Evolutionary conservation across 1,140 invertebrate genomes (phyloP), one percentile per base, ranked within the genome.

Genomic region (Oryzaephilus surinamensis): DNA sequence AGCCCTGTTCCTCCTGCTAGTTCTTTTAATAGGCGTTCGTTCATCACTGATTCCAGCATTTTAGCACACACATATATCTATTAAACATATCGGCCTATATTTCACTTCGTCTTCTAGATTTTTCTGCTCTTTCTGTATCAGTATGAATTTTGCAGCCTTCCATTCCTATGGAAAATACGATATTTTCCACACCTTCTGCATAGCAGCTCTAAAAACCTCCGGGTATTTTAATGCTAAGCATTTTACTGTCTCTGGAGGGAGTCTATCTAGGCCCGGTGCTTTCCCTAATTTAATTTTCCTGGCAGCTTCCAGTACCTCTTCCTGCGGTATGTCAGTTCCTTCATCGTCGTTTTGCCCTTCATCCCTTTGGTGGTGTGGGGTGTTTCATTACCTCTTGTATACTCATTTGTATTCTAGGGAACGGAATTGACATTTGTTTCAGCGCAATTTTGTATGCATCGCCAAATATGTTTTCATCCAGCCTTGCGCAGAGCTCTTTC

Each of bases 21-120:
- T 13, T 45, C 37, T 6, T 34, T 8, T 1, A 15, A 4, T 7
- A 45, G 31, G 5, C 42, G 27, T 0, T 29, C 8, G n/a, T 32
- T 32, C 20, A 45, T 34, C 0, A 45, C 4, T 10, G 17, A 30
- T 39, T 45, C 37, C 6, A 19, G 20, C 0, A 34, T n/a, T 29
- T 45, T 45, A 1, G 14, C 36, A 2, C 33, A n/a, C 36, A 2
- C 33, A 8, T 0, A 33, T 21, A 2, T 45, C 32, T 14, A 39
- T 34, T 8, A 45, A 36, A 12, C 42, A 45, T 0, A 45, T 45
- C 1, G 42, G 42, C 5, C 42, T 33, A 14, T 39, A 45, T 11
- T 24, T 39, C 3, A 24, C 3, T 8, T 16, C 1, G 2, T 34
- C 23, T 8, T 23, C 13, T 19, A 1, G 26, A 16, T 17, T 18